A percentile compares a stretch with the other conserved stretches of the same genome.
These are phyloP conservation scores for Rugalucina vietnamica DNA, from an alignment of 2,888 invertebrate species.

Conservation along the genomic window DNA sequence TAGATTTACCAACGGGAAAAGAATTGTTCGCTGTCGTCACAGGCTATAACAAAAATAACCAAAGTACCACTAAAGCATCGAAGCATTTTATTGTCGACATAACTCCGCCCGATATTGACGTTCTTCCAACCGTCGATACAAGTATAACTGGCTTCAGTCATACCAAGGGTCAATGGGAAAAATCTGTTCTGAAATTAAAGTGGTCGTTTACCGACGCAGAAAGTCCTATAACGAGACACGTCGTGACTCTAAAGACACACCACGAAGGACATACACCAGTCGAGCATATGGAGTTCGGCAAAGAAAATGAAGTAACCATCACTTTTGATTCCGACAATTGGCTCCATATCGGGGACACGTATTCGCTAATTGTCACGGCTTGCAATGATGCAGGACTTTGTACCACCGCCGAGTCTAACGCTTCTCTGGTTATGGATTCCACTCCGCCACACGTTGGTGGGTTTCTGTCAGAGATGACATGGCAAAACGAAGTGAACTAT, in stretches of 20 bases:
- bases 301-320: slow-evolving; percentile 31
- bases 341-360: slow-evolving; percentile 50
- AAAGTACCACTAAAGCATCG: slow-evolving; percentile 20
- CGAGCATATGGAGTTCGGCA: slow-evolving; percentile 36
- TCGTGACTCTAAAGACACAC: slow-evolving; percentile 46
- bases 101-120: slow-evolving; percentile 26
- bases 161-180: slow-evolving; percentile 39
- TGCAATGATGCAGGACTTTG: slow-evolving; percentile 62
- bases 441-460: slow-evolving; percentile 64
- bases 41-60: slow-evolving; percentile 46
- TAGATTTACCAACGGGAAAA: slow-evolving; percentile 21
- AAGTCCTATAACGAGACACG: slow-evolving; percentile 43
- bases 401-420: slow-evolving; percentile 36
- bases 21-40: slow-evolving; percentile 36
- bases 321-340: slow-evolving; percentile 27
- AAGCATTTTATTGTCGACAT: slow-evolving; percentile 41
- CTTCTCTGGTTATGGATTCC: slow-evolving; percentile 57
- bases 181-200: slow-evolving; percentile 32
- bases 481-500: slow-evolving; percentile 18
- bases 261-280: slow-evolving; percentile 43
- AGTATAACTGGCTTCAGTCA: not conserved
- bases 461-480: slow-evolving; percentile 46
- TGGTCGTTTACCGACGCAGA: slow-evolving; percentile 48
- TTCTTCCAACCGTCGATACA: slow-evolving; percentile 1
- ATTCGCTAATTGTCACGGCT: slow-evolving; percentile 39